A percentile compares a stretch with the other conserved stretches of the same genome.
Conservation (phyloP, 2,797 vertebrate species). For the Jordanella pulchra region DNA sequence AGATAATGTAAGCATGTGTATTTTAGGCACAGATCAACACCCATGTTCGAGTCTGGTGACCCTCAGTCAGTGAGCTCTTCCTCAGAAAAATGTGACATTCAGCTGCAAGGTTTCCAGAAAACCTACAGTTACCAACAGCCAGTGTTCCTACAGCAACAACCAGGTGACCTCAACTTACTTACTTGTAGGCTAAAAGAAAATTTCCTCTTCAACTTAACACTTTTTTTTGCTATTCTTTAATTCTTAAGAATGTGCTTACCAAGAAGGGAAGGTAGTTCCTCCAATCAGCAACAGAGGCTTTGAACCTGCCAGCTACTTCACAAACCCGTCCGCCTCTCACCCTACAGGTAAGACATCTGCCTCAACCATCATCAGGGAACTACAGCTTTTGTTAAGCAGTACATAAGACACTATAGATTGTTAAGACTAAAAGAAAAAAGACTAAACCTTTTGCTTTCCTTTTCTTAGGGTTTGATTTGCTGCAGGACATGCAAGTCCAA, state of each 20-base stretch:
- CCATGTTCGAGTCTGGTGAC: slow-evolving; percentile 58
- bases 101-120: slow-evolving; percentile 60
- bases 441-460: not conserved
- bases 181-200: rapidly evolving
- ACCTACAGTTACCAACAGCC: slow-evolving; percentile 63
- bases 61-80: slow-evolving; percentile 48
- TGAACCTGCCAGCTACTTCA: slow-evolving; percentile 54
- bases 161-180: slow-evolving; percentile 45
- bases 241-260: slow-evolving; percentile 63
- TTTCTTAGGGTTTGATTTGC: slow-evolving; percentile 66
- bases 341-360: slow-evolving; percentile 52
- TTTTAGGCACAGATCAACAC: slow-evolving; percentile 45
- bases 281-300: slow-evolving; percentile 54
- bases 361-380: not conserved
- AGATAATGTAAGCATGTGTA: not conserved
- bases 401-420: not conserved
- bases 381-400: not conserved
- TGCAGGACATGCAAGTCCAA: slow-evolving; percentile 73
- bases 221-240: slow-evolving; percentile 10
- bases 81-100: slow-evolving; percentile 49
- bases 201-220: too few species aligned
- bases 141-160: slow-evolving; percentile 63
- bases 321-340: slow-evolving; percentile 50
- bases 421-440: not conserved
- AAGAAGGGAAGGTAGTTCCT: slow-evolving; percentile 57